A percentile compares a stretch with the other conserved stretches of the same genome.
phyloP scores from a whole-genome alignment of 53 echinoderm and acorn worm species.

The Holothuria scabra region DNA sequence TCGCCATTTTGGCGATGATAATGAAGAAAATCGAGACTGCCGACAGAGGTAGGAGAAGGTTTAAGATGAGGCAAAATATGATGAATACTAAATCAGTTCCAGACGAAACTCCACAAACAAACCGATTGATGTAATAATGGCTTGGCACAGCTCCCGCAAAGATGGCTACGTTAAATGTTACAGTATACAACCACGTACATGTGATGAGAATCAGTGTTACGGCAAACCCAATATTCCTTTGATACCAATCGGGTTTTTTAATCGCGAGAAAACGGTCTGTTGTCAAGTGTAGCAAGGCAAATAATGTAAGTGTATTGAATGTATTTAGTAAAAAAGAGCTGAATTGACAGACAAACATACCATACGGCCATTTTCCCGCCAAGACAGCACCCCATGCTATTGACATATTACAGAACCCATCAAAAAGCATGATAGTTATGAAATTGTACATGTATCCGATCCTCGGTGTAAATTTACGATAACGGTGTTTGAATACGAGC shows the following conservation, averaged over 20 bases:
- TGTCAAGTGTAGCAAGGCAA: conserved; percentile 66
- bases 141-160: conserved; percentile 58
- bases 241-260: conserved; percentile 57
- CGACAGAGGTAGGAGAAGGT: conserved; percentile 68
- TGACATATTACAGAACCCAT: conserved; percentile 66
- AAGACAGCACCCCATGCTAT: conserved; percentile 65
- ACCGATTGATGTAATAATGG: conserved; percentile 67
- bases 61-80: conserved; percentile 60
- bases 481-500: conserved; percentile 64
- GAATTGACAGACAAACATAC: conserved; percentile 66
- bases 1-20: conserved; percentile 62
- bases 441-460: conserved; percentile 74
- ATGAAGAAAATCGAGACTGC: conserved; percentile 65
- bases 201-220: conserved; percentile 66
- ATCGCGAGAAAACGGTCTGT: conserved; percentile 75
- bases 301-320: conserved; percentile 66
- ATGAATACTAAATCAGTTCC: conserved; percentile 50
- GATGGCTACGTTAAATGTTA: conserved; percentile 64
- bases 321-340: conserved; percentile 81
- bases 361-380: conserved; percentile 70
- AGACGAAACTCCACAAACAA: conserved; percentile 69
- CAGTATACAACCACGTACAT: conserved; percentile 72
- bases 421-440: conserved; percentile 65
- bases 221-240: conserved; percentile 50
- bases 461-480: conserved; percentile 53